phyloP scores from a whole-genome alignment of 2,113 vertebrate species.

The Scomber scombrus region DNA sequence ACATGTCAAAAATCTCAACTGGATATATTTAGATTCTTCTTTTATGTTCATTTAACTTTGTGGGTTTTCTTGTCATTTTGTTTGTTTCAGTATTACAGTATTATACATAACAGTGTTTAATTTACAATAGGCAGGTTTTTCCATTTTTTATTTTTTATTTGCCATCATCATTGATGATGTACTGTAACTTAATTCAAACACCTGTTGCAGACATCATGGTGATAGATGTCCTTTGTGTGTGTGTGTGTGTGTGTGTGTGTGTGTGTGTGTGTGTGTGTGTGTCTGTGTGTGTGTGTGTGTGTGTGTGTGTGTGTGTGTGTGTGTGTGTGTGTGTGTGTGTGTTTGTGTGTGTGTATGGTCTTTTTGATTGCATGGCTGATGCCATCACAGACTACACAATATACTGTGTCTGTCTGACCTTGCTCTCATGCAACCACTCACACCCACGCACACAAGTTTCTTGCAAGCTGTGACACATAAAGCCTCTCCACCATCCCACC shows the following conservation, averaged over 20 bases:
- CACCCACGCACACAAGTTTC: slow-evolving; percentile 36
- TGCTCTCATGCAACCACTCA: slow-evolving; percentile 21
- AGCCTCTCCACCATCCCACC: not conserved
- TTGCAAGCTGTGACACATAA: slow-evolving; percentile 45
- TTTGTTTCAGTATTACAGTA: too few relatives aligned
- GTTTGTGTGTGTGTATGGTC: slow-evolving; percentile 13
- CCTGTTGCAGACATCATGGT: not conserved
- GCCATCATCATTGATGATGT: not conserved
- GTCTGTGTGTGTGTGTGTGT: not conserved
- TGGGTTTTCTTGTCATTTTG: too few relatives aligned
- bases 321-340: slow-evolving; percentile 9
- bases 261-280: slow-evolving; percentile 10
- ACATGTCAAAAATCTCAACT: too few relatives aligned
- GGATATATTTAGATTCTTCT: too few relatives aligned
- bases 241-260: not conserved
- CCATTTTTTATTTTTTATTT: too few relatives aligned
- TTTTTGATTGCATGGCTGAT: slow-evolving; percentile 47
- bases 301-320: not conserved
- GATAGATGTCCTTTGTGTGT: not conserved
- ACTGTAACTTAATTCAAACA: not conserved
- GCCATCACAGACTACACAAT: slow-evolving; percentile 39
- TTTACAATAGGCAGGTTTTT: too few relatives aligned
- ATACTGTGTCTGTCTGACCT: slow-evolving; percentile 13
- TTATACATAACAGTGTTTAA: too few relatives aligned
- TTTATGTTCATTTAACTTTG: too few relatives aligned